Evolutionary conservation across 2,113 vertebrate genomes (phyloP).

Genomic region (Pan troglodytes): NHGRI_mPanTro3-v2.1_pri NC_072411.2:50792501-50793000

Average conservation of each 20-base stretch:
- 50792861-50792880: constrained; percentile 89
- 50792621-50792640: constrained; percentile 14
- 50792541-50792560: constrained; percentile 15
- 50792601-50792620: background rate
- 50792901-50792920: constrained; percentile 96
- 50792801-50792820: constrained; percentile 14
- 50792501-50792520: constrained; percentile 31
- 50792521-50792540: background rate
- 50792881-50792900: constrained; percentile 92
- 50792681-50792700: constrained; percentile 16
- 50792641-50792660: constrained; percentile 13
- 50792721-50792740: constrained; percentile 29
- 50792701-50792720: background rate
- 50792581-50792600: background rate
- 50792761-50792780: constrained; percentile 41
- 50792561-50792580: background rate
- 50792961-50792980: constrained; percentile 91
- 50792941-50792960: constrained; percentile 96
- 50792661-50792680: background rate
- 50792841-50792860: constrained; percentile 38
- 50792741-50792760: background rate
- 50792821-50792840: constrained; percentile 41
- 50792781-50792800: background rate
- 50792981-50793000: constrained; percentile 93
- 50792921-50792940: constrained; percentile 96